A percentile compares a stretch with the other conserved stretches of the same genome.
Conservation (phyloP, 2,888 invertebrate genomes). For the Cryptops parisi region DNA sequence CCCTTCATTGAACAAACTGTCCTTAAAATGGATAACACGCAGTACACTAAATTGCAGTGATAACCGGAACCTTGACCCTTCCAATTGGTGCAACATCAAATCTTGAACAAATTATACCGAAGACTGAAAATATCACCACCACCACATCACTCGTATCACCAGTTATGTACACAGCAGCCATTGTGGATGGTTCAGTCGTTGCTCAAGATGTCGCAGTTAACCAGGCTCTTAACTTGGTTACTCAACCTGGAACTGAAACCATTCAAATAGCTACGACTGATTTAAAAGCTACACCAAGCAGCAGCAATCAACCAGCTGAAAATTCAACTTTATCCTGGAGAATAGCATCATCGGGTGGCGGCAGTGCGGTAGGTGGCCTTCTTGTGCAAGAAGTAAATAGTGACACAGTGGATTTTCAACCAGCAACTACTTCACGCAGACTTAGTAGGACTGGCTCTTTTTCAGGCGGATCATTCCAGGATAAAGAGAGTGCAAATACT, state of each 20-base stretch:
- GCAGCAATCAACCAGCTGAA: too few relatives aligned
- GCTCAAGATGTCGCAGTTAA: too few relatives aligned
- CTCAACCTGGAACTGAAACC: too few relatives aligned
- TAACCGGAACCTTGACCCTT: slow-evolving; percentile 2
- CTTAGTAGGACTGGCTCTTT: slow-evolving; percentile 9
- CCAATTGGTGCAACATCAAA: not conserved
- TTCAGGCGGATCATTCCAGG: slow-evolving; percentile 1
- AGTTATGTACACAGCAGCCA: too few relatives aligned
- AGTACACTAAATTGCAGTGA: not conserved
- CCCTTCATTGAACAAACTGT: not conserved
- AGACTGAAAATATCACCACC: too few relatives aligned
- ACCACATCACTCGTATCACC: too few relatives aligned
- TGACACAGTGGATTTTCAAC: slow-evolving; percentile 5
- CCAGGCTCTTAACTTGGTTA: too few relatives aligned
- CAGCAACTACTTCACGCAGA: slow-evolving; percentile 4
- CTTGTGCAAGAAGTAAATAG: not conserved
- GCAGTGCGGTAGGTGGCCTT: slow-evolving; percentile 8
- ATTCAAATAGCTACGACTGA: too few relatives aligned
- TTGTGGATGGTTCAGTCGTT: too few relatives aligned
- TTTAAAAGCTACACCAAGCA: too few relatives aligned
- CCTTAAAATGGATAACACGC: not conserved
- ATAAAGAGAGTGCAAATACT: not conserved
- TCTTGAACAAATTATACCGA: too few relatives aligned
- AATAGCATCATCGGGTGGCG: not conserved
- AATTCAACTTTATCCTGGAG: too few relatives aligned